A percentile compares a stretch with the other conserved stretches of the same genome.
Evolutionary conservation across 2,888 invertebrate species (phyloP).

Genomic region (Diarsia mendica): DNA sequence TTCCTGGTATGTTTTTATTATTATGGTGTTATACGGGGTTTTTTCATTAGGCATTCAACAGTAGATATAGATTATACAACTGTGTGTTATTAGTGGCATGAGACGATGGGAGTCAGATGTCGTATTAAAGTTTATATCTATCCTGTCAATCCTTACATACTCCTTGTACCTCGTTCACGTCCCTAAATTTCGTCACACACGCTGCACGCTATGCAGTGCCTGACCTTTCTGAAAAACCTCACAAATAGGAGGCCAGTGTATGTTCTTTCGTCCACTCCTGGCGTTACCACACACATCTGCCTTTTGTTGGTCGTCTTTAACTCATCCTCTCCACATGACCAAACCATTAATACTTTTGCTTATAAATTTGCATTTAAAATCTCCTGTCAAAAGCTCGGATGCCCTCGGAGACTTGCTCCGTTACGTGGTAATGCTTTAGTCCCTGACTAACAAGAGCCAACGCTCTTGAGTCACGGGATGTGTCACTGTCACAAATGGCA

Average conservation of each 20-base stretch:
- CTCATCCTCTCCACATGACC: background rate
- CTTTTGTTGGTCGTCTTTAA: background rate
- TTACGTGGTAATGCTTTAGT: background rate
- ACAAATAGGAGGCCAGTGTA: background rate
- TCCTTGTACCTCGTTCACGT: background rate
- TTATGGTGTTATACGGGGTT: background rate
- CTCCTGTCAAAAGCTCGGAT: background rate
- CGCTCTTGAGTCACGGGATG: background rate
- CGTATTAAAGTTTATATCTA: too few relatives aligned
- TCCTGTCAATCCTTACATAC: background rate
- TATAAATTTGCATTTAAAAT: background rate
- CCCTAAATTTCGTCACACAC: too few relatives aligned
- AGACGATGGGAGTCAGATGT: background rate
- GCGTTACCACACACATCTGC: background rate
- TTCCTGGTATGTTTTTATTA: background rate
- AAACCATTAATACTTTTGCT: background rate
- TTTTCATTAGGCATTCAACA: background rate
- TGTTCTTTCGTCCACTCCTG: background rate
- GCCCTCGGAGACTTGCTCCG: background rate
- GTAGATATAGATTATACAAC: background rate
- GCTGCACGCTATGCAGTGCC: too few relatives aligned
- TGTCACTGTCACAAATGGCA: background rate
- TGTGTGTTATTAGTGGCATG: background rate
- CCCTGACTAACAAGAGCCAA: background rate
- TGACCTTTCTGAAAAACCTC: background rate